Percentiles rank a stretch among this genome's conserved stretches.
Evolutionary conservation across 2,113 vertebrate species (phyloP).

Genomic region (Pavo muticus): DNA sequence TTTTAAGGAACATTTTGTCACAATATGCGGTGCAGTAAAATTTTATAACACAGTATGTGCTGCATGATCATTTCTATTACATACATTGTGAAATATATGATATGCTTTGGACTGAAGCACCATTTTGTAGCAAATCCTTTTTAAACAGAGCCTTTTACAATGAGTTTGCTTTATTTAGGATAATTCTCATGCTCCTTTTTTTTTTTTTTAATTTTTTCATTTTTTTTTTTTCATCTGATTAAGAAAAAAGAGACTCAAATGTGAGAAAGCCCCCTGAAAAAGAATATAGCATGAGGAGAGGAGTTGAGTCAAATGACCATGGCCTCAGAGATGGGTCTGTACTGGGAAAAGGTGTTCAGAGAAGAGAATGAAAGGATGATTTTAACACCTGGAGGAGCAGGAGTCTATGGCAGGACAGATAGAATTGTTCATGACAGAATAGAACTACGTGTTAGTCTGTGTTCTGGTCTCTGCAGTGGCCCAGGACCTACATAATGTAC

Average conservation of each 20-base stretch:
- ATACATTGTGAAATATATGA: background rate
- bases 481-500: background rate
- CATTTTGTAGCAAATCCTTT: background rate
- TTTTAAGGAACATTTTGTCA: background rate
- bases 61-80: background rate
- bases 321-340: background rate
- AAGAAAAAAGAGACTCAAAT: background rate
- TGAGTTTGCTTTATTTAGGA: background rate
- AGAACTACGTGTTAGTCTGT: background rate
- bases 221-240: too few species aligned
- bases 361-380: background rate
- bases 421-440: background rate
- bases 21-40: background rate
- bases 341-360: background rate
- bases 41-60: background rate
- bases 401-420: background rate
- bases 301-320: fast-evolving
- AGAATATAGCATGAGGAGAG: background rate
- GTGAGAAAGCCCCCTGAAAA: background rate
- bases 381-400: background rate
- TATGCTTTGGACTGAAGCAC: background rate
- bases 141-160: background rate
- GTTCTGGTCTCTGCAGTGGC: background rate
- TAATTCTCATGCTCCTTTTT: background rate
- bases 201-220: too few species aligned